Conservation (phyloP, 1,140 invertebrate species). For the Drosophila serrata region DNA sequence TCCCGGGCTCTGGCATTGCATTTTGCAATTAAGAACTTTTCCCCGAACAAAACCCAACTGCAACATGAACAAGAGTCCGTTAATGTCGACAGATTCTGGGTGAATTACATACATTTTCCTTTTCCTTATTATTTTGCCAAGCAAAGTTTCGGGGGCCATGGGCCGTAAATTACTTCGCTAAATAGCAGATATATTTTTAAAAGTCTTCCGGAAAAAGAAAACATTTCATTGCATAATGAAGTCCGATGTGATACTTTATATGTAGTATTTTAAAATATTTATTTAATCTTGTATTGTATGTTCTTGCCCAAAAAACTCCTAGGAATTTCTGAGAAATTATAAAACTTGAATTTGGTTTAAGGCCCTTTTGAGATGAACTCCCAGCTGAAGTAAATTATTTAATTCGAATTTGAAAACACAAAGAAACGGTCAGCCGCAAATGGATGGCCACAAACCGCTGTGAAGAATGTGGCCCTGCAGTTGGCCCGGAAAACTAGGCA, state of each 20-base stretch:
- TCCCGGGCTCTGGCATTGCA: slow-evolving; percentile 51
- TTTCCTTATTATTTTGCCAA: slow-evolving; percentile 17
- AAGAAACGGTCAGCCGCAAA: slow-evolving; percentile 2
- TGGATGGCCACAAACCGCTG: slow-evolving; percentile 20
- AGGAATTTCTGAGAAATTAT: neutral
- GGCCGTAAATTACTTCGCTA: slow-evolving; percentile 5
- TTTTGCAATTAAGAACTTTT: slow-evolving; percentile 76
- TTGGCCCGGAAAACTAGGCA: neutral
- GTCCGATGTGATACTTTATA: too few species aligned
- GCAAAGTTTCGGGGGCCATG: slow-evolving; percentile 5
- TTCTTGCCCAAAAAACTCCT: neutral
- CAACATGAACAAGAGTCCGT: slow-evolving; percentile 36
- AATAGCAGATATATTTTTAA: neutral
- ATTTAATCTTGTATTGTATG: neutral
- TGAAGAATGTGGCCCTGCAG: slow-evolving; percentile 6
- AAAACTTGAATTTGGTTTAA: neutral
- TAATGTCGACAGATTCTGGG: slow-evolving; percentile 25
- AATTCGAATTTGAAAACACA: neutral
- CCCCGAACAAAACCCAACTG: slow-evolving; percentile 37
- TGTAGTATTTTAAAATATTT: too few species aligned
- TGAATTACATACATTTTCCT: slow-evolving; percentile 23
- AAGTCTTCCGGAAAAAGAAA: neutral
- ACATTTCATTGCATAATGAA: too few species aligned
- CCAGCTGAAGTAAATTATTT: slow-evolving; percentile 21
- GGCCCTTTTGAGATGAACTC: neutral